These are phyloP conservation scores for Magallana ariakensis DNA, from an alignment of 1,140 invertebrate species.

Conservation along the genomic window DNA sequence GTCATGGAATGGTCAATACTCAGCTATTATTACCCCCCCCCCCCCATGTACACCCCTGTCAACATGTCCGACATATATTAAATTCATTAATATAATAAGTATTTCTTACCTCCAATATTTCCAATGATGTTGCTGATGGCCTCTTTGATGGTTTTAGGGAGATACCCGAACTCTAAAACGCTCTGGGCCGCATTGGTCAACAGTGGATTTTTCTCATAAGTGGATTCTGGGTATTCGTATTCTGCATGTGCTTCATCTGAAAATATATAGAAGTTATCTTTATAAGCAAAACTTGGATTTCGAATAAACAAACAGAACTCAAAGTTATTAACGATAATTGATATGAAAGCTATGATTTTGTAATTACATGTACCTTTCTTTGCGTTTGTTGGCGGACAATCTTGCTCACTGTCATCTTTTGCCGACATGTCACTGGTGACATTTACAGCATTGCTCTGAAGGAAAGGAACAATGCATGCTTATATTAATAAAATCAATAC, in stretches of 20 bases:
- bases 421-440: neutral
- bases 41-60: no score
- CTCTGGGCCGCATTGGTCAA: conserved; percentile 51
- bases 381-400: neutral
- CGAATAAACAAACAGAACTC: no score
- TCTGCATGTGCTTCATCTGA: no score
- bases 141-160: conserved; percentile 46
- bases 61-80: no score
- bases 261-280: no score
- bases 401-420: neutral
- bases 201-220: conserved; percentile 54
- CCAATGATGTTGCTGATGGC: conserved; percentile 33
- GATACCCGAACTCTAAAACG: conserved; percentile 52
- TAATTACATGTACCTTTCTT: neutral
- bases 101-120: conserved; percentile 28
- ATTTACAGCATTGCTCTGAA: neutral
- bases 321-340: no score
- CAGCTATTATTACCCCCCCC: no score
- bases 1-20: no score
- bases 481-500: neutral
- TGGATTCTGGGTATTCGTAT: conserved; percentile 16
- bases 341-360: no score
- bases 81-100: no score
- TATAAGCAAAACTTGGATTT: no score
- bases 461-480: neutral